These are phyloP conservation scores for Dromiciops gliroides DNA, from an alignment of 2,113 vertebrate species.

Conservation along the genomic window DNA sequence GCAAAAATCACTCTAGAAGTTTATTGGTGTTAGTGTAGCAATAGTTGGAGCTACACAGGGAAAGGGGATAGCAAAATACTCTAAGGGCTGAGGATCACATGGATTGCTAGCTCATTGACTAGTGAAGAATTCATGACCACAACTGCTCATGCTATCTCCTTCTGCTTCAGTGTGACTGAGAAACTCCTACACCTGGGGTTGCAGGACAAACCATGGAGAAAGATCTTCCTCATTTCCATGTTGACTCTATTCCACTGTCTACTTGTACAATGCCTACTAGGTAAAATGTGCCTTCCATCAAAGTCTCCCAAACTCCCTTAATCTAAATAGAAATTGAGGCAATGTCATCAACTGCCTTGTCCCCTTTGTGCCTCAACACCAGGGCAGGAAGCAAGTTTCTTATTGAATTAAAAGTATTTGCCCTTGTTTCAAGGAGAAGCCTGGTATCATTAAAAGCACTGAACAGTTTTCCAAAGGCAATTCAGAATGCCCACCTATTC, in stretches of 20 bases:
- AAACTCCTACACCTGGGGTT: no score
- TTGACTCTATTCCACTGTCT: background rate
- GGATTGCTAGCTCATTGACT: no score
- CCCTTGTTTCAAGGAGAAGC: background rate
- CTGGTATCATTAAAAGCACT: background rate
- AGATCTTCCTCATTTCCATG: background rate
- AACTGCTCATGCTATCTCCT: no score
- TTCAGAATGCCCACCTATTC: background rate
- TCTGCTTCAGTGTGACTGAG: no score
- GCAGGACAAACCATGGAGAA: background rate
- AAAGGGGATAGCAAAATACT: no score
- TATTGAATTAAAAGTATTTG: background rate
- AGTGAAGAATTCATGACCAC: no score
- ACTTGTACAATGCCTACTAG: background rate
- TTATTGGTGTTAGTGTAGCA: no score
- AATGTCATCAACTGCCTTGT: background rate
- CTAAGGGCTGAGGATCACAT: no score
- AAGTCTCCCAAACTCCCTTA: background rate
- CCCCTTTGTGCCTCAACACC: background rate
- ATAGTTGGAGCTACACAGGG: no score
- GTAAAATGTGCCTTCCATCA: background rate
- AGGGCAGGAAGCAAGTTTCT: background rate
- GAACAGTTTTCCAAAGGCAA: background rate
- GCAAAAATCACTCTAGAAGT: no score
- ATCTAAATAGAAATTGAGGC: background rate